Percentiles rank a stretch among this genome's conserved stretches.
Conservation (phyloP, 2,113 vertebrate genomes). For the Bubo bubo region DNA sequence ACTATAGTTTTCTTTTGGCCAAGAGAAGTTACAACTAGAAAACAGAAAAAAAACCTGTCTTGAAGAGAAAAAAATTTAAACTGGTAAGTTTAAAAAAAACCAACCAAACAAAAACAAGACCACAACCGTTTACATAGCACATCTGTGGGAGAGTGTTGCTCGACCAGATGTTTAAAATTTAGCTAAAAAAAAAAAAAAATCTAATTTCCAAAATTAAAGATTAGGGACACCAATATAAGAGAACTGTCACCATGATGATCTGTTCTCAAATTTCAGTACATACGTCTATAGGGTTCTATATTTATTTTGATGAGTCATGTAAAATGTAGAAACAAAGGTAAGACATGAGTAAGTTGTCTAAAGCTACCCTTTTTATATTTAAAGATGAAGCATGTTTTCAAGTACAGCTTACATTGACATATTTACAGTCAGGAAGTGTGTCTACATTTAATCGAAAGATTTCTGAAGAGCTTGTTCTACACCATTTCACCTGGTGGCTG, state of each 20-base stretch:
- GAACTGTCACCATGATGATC: not conserved
- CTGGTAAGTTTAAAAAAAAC: not conserved
- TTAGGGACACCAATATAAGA: not conserved
- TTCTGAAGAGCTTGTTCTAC: not conserved
- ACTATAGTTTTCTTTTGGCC: not conserved
- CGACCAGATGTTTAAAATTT: not conserved
- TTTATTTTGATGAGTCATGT: not conserved
- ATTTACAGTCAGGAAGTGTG: not conserved
- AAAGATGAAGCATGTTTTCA: not conserved
- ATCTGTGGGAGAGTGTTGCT: not conserved
- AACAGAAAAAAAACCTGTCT: not conserved
- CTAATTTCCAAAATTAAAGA: not conserved
- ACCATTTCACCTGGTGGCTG: not conserved
- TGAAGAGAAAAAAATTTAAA: not conserved
- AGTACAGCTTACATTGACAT: not conserved
- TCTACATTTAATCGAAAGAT: not conserved
- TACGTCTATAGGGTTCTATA: not conserved
- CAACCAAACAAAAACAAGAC: not conserved
- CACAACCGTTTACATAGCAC: not conserved
- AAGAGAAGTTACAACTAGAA: not conserved
- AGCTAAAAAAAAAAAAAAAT: not conserved
- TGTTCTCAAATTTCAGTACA: not conserved
- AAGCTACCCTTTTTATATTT: not conserved
- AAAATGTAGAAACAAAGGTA: not conserved
- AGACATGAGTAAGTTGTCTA: not conserved